These are phyloP conservation scores for Dynastes maya DNA, from an alignment of 2,888 invertebrate genomes.

Conservation along the genomic window DNA sequence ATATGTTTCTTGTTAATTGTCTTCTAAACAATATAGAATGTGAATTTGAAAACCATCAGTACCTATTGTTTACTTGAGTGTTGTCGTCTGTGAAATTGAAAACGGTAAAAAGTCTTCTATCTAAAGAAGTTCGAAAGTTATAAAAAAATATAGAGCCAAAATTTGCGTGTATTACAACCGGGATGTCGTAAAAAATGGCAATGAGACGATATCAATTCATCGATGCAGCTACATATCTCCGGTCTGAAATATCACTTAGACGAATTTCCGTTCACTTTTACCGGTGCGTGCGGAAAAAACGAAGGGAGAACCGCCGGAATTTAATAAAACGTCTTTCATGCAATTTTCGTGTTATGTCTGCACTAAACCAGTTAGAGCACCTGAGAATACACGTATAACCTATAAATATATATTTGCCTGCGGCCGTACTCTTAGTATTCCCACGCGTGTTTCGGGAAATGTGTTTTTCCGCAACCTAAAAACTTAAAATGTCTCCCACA, in stretches of 20 bases:
- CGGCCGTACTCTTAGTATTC: slow-evolving; percentile 43
- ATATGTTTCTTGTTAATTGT: no score
- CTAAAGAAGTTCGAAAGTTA: no score
- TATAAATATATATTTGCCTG: slow-evolving; percentile 47
- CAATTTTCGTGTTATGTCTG: slow-evolving; percentile 44
- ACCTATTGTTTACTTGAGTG: no score
- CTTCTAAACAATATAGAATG: no score
- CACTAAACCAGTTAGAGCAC: slow-evolving; percentile 45
- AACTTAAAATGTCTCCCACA: slow-evolving; percentile 46
- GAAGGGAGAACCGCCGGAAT: slow-evolving; percentile 30
- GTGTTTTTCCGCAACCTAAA: slow-evolving; percentile 46
- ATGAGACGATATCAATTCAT: slow-evolving; percentile 39
- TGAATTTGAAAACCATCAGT: no score
- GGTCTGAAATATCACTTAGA: slow-evolving; percentile 42
- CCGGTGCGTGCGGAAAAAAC: slow-evolving; percentile 7
- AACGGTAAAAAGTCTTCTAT: no score
- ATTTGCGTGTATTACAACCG: slow-evolving; percentile 1
- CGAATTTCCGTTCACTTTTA: slow-evolving; percentile 39
- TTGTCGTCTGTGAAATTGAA: no score
- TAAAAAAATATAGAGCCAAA: no score
- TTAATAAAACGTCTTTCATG: slow-evolving; percentile 47
- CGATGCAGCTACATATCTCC: slow-evolving; percentile 15
- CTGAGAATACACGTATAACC: slow-evolving; percentile 47
- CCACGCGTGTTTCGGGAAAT: slow-evolving; percentile 44
- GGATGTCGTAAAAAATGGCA: slow-evolving; percentile 16